Percentiles rank a stretch among this genome's conserved stretches.
phyloP scores from a whole-genome alignment of 2,888 invertebrate species.

The Mesoligia furuncula region DNA sequence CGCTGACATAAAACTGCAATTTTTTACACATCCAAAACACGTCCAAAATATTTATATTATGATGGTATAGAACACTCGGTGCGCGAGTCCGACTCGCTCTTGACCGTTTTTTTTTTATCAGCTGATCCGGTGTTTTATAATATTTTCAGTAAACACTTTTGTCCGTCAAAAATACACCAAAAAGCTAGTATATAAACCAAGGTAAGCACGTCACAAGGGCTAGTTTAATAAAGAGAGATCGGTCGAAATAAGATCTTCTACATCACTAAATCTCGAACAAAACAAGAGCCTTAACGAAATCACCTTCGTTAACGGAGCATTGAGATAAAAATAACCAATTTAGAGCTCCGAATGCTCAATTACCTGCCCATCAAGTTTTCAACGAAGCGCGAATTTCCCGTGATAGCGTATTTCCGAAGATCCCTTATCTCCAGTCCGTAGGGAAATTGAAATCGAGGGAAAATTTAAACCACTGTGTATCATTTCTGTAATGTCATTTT shows the following conservation, averaged over 20 bases:
- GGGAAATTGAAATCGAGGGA: conserved; percentile 49
- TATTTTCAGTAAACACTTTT: not conserved
- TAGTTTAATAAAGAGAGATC: not conserved
- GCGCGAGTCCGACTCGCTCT: too few relatives aligned
- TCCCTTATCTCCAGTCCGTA: conserved; percentile 63
- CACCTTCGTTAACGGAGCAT: conserved; percentile 10
- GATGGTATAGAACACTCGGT: too few relatives aligned
- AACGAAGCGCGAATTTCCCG: conserved; percentile 67
- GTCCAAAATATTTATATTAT: too few relatives aligned
- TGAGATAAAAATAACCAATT: conserved; percentile 68
- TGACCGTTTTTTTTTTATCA: too few relatives aligned
- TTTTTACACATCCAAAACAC: too few relatives aligned
- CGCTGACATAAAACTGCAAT: too few relatives aligned
- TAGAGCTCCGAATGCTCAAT: conserved; percentile 65
- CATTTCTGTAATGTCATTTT: not conserved
- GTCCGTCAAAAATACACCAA: not conserved
- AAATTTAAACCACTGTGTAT: conserved; percentile 15
- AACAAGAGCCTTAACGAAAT: conserved; percentile 17
- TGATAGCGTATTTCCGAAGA: conserved; percentile 74
- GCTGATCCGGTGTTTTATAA: too few relatives aligned
- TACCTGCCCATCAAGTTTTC: conserved; percentile 67
- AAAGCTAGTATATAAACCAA: not conserved
- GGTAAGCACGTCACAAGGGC: not conserved
- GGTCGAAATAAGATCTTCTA: conserved; percentile 2
- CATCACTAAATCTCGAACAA: conserved; percentile 20